A percentile compares a stretch with the other conserved stretches of the same genome.
These are phyloP conservation scores for Lynx canadensis DNA, from an alignment of 2,113 vertebrate species.

Conservation along the genomic window DNA sequence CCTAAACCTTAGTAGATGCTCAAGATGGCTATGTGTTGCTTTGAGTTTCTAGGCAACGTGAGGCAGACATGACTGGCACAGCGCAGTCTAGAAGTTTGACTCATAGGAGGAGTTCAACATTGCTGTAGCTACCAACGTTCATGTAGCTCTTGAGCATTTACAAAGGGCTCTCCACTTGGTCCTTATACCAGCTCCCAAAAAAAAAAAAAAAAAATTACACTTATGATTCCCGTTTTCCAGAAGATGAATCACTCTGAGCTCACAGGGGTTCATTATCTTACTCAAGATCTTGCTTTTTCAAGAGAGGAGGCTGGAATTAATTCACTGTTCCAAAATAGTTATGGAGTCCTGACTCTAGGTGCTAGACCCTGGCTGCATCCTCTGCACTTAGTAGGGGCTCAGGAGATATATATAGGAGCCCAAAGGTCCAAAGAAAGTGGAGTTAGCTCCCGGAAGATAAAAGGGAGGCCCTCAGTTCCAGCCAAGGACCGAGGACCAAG, in stretches of 20 bases:
- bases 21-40: not conserved
- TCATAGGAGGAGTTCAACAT: not conserved
- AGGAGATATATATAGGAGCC: not conserved
- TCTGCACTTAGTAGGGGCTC: not conserved
- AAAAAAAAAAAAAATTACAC: not conserved
- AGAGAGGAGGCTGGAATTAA: not conserved
- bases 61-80: not conserved
- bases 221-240: not conserved
- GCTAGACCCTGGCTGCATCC: not conserved
- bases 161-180: not conserved
- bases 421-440: not conserved
- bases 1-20: not conserved
- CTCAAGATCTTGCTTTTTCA: constrained; percentile 7
- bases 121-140: not conserved
- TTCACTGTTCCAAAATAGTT: not conserved
- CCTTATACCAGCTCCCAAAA: not conserved
- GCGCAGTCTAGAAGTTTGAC: not conserved
- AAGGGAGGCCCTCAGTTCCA: not conserved
- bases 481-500: too few species aligned
- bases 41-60: not conserved
- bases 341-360: not conserved
- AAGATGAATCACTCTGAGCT: not conserved
- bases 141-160: not conserved
- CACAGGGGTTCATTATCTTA: constrained; percentile 18
- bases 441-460: not conserved